A percentile compares a stretch with the other conserved stretches of the same genome.
phyloP scores from a whole-genome alignment of 2,888 invertebrate species.

The Scaptomyza parva region DNA sequence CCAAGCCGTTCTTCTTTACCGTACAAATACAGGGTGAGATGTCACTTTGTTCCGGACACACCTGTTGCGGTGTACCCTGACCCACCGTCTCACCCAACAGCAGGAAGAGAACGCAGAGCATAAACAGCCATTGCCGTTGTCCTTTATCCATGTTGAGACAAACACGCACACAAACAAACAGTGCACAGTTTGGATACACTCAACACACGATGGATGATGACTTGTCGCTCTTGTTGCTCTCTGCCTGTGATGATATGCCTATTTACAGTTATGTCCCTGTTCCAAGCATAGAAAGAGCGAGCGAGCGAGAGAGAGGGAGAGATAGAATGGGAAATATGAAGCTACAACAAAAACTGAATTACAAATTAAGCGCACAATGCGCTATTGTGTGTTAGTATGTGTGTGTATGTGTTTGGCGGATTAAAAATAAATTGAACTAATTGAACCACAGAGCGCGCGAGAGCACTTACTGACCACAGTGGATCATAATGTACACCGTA shows the following conservation, averaged over 20 bases:
- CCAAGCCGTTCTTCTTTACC: conserved; percentile 94
- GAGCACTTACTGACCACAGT: conserved; percentile 28
- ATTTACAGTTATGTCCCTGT: conserved; percentile 68
- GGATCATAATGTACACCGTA: neutral
- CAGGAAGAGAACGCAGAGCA: conserved; percentile 3
- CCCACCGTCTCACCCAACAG: conserved; percentile 42
- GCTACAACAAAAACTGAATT: conserved; percentile 53
- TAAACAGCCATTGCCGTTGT: conserved; percentile 20
- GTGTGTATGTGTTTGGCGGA: conserved; percentile 55
- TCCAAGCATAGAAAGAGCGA: conserved; percentile 10
- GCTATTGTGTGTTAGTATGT: conserved; percentile 39
- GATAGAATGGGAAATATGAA: conserved; percentile 3
- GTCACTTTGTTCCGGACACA: conserved; percentile 90
- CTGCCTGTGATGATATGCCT: conserved; percentile 41
- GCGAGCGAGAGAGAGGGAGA: conserved; percentile 12
- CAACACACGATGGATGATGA: conserved; percentile 34
- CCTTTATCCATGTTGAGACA: conserved; percentile 50
- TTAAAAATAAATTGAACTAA: conserved; percentile 77
- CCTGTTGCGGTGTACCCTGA: conserved; percentile 86
- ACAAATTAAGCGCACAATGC: conserved; percentile 72
- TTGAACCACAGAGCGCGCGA: conserved; percentile 44
- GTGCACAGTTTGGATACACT: conserved; percentile 14
- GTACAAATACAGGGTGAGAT: conserved; percentile 93
- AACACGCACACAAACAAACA: neutral
- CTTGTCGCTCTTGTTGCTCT: conserved; percentile 5